Evolutionary conservation across 2,113 vertebrate species (phyloP), one percentile per base, ranked within the genome.

Genomic region (Rafetus swinhoei): DNA sequence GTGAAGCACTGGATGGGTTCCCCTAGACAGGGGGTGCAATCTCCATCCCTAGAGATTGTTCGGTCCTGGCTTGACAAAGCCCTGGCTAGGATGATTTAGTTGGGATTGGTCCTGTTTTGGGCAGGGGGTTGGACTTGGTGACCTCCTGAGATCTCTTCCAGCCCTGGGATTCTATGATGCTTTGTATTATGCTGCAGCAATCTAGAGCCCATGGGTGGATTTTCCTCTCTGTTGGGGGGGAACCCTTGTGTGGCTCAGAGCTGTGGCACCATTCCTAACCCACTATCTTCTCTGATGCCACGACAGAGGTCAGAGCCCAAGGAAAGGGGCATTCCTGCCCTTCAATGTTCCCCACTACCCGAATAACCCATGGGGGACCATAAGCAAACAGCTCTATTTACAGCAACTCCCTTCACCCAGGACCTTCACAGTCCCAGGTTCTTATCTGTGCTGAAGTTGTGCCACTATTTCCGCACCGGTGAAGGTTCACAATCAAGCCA

Each of bases 401-500:
- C 18, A 88, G 27, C 2, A 6, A 53, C 83, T 79, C 0, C 54
- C 59, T 62, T 65, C 80, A 1, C 77, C 83, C 25, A 87, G 50
- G 52, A 85, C 9, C 32, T 9, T 2, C 0, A 0, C 45, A 55
- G 9, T 18, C 15, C 35, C 69, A 9, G 59, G 22, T 9, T 65
- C 89, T 84, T 72, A 55, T 54, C 84, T 53, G 25, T 14, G 13
- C 15, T 16, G 35, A 57, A 25, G 72, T 45, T 57, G 82, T 39
- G 22, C 82, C 13, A 76, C 0, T 0, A n/a, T 84, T 89, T 65
- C 15, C 3, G 13, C 62, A 32, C 29, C 3, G 7, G n/a, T 65
- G 15, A 22, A 94, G 81, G 52, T 32, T 52, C 54, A 32, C 27
- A 22, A 16, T 93, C 45, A 52, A 80, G 83, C 1, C 53, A 0